Conservation (phyloP, 2,888 invertebrate species). For the Globia sparganii region DNA sequence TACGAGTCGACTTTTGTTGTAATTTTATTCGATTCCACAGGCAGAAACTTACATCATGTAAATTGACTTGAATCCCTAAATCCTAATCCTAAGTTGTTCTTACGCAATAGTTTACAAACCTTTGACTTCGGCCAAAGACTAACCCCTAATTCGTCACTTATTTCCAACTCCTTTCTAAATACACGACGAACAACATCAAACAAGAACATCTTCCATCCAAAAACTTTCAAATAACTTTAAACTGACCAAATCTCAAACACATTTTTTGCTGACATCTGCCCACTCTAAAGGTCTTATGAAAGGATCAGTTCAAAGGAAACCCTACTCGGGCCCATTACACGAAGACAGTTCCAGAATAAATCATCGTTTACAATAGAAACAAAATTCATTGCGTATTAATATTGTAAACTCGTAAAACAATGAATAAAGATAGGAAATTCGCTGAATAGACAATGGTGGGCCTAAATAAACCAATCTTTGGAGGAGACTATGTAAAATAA, state of each 20-base stretch:
- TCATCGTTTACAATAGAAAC: constrained; percentile 71
- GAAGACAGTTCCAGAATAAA: constrained; percentile 67
- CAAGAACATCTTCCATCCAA: not conserved
- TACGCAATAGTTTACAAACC: not conserved
- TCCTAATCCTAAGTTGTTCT: too few relatives aligned
- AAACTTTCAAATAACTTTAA: constrained; percentile 12
- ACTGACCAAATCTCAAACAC: constrained; percentile 19
- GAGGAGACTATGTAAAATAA: constrained; percentile 67
- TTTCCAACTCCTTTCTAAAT: not conserved
- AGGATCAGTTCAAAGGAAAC: constrained; percentile 59
- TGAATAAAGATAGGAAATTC: constrained; percentile 74
- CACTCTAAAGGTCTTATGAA: constrained; percentile 35
- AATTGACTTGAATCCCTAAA: too few relatives aligned
- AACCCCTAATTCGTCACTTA: not conserved
- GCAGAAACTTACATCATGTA: not conserved
- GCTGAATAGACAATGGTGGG: constrained; percentile 66
- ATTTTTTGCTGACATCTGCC: constrained; percentile 38
- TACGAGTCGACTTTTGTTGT: too few relatives aligned
- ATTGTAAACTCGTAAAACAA: constrained; percentile 66
- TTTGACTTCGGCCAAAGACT: not conserved
- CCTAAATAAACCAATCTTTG: constrained; percentile 70
- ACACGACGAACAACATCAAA: not conserved
- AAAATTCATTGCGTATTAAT: constrained; percentile 73
- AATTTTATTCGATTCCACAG: not conserved
- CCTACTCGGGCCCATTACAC: constrained; percentile 53